phyloP scores from a whole-genome alignment of 1,140 invertebrate species.

The Drosophila erecta region DNA sequence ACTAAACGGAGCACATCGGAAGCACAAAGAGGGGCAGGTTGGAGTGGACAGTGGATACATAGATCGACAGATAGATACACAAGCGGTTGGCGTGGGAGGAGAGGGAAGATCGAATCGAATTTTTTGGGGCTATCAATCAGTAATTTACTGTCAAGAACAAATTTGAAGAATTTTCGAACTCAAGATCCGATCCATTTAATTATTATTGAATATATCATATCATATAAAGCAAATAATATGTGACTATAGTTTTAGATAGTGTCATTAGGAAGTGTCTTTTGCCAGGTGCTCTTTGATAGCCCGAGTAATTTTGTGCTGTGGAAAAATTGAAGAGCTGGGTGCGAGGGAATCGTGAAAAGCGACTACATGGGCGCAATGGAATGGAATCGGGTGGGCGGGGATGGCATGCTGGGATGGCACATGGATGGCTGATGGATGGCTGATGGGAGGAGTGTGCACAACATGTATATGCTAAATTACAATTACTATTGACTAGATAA shows the following conservation, averaged over 20 bases:
- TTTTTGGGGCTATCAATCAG: not conserved
- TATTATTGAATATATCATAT: not conserved
- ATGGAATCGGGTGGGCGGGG: not conserved
- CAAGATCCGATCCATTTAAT: not conserved
- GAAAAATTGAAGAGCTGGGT: conserved; percentile 6
- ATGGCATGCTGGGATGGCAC: not conserved
- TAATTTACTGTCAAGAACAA: not conserved
- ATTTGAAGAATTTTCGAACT: not conserved
- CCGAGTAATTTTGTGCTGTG: not conserved
- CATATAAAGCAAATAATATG: not conserved
- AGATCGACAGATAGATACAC: conserved; percentile 14
- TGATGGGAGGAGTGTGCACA: conserved; percentile 19
- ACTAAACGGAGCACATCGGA: conserved; percentile 19
- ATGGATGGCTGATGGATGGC: not conserved
- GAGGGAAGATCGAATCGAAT: not conserved
- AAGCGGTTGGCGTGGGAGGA: conserved; percentile 6
- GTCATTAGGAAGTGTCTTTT: not conserved
- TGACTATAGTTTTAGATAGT: too few species aligned
- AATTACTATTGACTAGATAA: conserved; percentile 44
- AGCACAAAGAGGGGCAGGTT: conserved; percentile 1
- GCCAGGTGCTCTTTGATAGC: not conserved
- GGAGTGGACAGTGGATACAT: conserved; percentile 6
- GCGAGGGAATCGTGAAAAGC: conserved; percentile 26
- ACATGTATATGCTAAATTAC: conserved; percentile 26
- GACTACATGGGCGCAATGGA: conserved; percentile 15